Conservation (phyloP, 2,888 invertebrate species). For the Linyphia triangularis region DNA sequence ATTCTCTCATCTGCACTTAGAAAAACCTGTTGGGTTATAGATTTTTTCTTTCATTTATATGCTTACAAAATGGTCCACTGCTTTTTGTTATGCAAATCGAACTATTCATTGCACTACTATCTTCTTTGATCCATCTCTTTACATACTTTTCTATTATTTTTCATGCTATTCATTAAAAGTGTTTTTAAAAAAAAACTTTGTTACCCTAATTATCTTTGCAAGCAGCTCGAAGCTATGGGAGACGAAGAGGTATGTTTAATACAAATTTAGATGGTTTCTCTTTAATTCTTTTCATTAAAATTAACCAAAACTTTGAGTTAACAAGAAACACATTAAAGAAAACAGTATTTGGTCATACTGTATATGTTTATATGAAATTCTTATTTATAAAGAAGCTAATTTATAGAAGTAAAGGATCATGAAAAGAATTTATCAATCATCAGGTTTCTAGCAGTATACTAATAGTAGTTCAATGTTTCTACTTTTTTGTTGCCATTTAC, state of each 20-base stretch:
- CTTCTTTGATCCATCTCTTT: neutral
- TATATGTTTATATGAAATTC: too few species aligned
- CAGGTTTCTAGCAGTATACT: too few species aligned
- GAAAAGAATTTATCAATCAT: too few species aligned
- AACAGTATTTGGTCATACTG: too few species aligned
- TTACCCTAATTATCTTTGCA: conserved; percentile 50
- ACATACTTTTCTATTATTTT: neutral
- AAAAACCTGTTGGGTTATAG: neutral
- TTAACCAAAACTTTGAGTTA: neutral
- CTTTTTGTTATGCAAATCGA: conserved; percentile 18
- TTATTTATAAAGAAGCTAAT: too few species aligned
- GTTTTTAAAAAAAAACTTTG: neutral
- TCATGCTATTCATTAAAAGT: neutral
- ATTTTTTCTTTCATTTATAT: conserved; percentile 1
- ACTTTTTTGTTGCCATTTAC: too few species aligned
- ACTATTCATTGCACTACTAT: conserved; percentile 3
- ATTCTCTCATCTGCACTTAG: neutral
- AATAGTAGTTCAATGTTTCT: too few species aligned
- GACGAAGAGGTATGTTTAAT: conserved; percentile 67
- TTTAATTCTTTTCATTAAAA: neutral
- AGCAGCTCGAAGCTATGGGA: conserved; percentile 75
- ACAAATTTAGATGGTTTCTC: neutral
- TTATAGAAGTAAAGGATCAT: too few species aligned
- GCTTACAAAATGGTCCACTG: conserved; percentile 17
- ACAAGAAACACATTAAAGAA: too few species aligned